Percentiles rank a stretch among this genome's conserved stretches.
Evolutionary conservation across 1,140 invertebrate genomes (phyloP).

Genomic region (Trichomalopsis sarcophagae): DNA sequence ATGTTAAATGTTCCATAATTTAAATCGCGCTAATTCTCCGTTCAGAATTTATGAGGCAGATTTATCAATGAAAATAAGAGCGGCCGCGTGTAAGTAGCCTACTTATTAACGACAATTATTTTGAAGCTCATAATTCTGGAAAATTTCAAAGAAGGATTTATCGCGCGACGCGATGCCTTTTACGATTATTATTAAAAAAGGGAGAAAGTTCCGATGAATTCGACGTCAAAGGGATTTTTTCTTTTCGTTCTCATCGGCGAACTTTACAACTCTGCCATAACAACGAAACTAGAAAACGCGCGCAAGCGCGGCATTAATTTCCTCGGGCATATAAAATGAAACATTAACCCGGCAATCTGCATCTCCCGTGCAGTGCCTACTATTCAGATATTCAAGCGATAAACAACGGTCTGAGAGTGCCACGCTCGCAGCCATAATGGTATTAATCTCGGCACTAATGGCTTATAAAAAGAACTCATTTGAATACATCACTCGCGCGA

Average conservation of each 20-base stretch:
- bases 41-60: neutral
- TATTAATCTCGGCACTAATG: neutral
- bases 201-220: neutral
- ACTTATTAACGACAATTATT: neutral
- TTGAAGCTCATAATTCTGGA: neutral
- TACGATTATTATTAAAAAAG: neutral
- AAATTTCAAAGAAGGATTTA: neutral
- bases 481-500: neutral
- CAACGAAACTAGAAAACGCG: slow-evolving; percentile 8
- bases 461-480: slow-evolving; percentile 16
- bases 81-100: neutral
- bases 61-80: neutral
- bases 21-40: neutral
- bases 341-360: slow-evolving; percentile 13
- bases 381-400: slow-evolving; percentile 18
- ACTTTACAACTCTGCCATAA: neutral
- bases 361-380: neutral
- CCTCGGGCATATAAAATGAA: slow-evolving; percentile 17
- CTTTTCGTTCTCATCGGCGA: too few species aligned
- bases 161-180: neutral
- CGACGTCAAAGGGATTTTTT: neutral
- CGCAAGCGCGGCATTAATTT: slow-evolving; percentile 11
- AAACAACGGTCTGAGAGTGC: neutral
- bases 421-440: neutral
- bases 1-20: neutral